Base-by-base conservation (phyloP, 2,797 vertebrate species). In the Gephyroberyx darwinii region DNA sequence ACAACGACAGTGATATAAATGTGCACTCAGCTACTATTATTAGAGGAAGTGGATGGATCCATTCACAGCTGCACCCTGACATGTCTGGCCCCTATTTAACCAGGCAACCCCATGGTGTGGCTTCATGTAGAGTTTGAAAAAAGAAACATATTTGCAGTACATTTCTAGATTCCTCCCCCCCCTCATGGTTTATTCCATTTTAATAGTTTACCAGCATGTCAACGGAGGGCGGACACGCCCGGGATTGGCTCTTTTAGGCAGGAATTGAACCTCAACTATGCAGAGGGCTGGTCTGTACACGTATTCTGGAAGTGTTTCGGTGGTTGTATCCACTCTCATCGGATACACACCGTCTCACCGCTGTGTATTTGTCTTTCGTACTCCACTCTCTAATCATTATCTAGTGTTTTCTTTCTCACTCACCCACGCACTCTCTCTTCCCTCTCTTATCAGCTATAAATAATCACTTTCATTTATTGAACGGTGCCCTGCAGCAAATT, bases 211-310 rank as follows among this genome's bases (percentile, higher is more conserved):
- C 57, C 74, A 73, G 33, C 35, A 5, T 72, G 75, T 71, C 75
- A 69, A 12, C 66, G 62, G 55, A 71, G 33, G 69, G 55, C 45
- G 67, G 82, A 67, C 86, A 89, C 88, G 71, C 84, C 86, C 77
- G 67, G 47, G n/a, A 56, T 2, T 13, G 57, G 20, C 63, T 71
- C 57, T 52, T 22, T 30, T 65, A 83, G 80, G 54, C 65, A 63
- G 9, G 8, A 31, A 22, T 35, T 54, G 10, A 52, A 19, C 71
- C 35, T 43, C 13, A 9, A 59, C 68, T 56, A 65, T 64, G 2
- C 63, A 68, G 60, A 0, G 13, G 72, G 70, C 71, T 63, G 22
- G 81, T 77, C 52, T 71, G 80, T 78, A 86, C 81, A 78, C 33
- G 84, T 68, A 51, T 39, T 10, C 0, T 9, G 65, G 63, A 43